phyloP scores from a whole-genome alignment of 2,888 invertebrate species.

The Calameuta idolon region DNA sequence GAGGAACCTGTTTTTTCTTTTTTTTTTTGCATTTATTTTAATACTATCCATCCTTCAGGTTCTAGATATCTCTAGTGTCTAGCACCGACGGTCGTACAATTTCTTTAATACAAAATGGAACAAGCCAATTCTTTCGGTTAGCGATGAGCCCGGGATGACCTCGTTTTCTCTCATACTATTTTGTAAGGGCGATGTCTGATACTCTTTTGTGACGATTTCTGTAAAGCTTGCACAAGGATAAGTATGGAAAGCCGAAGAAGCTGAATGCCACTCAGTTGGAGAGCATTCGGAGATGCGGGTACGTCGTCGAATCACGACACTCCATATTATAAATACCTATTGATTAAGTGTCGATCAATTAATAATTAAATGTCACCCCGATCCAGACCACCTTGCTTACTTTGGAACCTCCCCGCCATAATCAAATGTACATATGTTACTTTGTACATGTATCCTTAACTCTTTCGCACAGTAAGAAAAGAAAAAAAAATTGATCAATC shows the following conservation, averaged over 20 bases:
- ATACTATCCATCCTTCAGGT: neutral
- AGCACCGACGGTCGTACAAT: neutral
- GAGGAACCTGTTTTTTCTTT: neutral
- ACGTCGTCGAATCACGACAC: slow-evolving; percentile 68
- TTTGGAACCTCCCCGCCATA: neutral
- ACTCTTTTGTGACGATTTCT: slow-evolving; percentile 63
- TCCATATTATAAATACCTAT: slow-evolving; percentile 21
- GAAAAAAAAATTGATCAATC: neutral
- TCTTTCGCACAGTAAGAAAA: neutral
- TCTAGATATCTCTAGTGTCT: neutral
- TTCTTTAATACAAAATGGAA: neutral
- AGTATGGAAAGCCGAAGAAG: slow-evolving; percentile 85
- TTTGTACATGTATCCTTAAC: neutral
- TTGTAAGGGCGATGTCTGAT: slow-evolving; percentile 3
- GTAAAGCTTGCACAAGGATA: slow-evolving; percentile 90
- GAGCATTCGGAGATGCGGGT: slow-evolving; percentile 81
- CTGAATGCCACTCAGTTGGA: slow-evolving; percentile 82
- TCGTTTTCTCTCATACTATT: neutral
- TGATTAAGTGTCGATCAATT: slow-evolving; percentile 1
- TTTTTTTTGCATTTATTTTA: neutral
- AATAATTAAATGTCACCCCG: neutral
- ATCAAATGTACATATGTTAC: neutral
- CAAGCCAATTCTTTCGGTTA: neutral
- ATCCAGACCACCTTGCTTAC: neutral
- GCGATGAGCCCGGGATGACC: neutral